Conservation (phyloP, 1,140 invertebrate genomes). For the Leptoteleia sp. region DNA sequence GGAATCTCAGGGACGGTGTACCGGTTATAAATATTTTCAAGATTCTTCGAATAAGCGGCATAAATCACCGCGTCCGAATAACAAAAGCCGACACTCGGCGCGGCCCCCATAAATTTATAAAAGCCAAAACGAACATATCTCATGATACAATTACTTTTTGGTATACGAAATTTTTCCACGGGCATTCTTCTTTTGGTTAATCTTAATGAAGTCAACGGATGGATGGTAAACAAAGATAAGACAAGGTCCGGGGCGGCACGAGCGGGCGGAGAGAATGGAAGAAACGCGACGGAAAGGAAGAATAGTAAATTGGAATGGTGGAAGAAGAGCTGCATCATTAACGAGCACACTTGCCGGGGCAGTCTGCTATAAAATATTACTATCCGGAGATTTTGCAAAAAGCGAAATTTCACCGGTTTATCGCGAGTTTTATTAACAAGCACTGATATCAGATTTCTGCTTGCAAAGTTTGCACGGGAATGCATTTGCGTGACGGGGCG, state of each 20-base stretch:
- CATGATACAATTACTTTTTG: slow-evolving; percentile 34
- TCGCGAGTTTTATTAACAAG: slow-evolving; percentile 62
- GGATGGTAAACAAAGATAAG: slow-evolving; percentile 54
- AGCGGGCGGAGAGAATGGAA: slow-evolving; percentile 13
- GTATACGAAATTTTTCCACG: slow-evolving; percentile 9
- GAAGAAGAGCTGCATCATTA: slow-evolving; percentile 64
- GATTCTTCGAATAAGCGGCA: slow-evolving; percentile 7
- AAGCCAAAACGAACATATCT: slow-evolving; percentile 14
- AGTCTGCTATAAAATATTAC: slow-evolving; percentile 62
- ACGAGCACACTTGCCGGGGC: slow-evolving; percentile 46
- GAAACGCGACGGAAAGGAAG: slow-evolving; percentile 53
- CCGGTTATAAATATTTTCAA: no score
- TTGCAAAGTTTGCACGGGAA: slow-evolving; percentile 29
- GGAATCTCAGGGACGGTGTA: no score
- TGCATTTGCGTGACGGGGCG: no score
- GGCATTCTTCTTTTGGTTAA: slow-evolving; percentile 40
- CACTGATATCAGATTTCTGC: slow-evolving; percentile 44
- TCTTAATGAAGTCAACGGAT: slow-evolving; percentile 60
- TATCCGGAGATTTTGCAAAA: slow-evolving; percentile 39
- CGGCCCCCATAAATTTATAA: slow-evolving; percentile 28
- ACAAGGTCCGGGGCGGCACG: slow-evolving; percentile 17
- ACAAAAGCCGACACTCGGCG: slow-evolving; percentile 9
- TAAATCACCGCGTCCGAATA: slow-evolving; percentile 12
- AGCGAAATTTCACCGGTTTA: slow-evolving; percentile 51
- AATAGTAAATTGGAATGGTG: slow-evolving; percentile 56